Evolutionary conservation across 2,113 vertebrate species (phyloP).

Genomic region (Indri indri): DNA sequence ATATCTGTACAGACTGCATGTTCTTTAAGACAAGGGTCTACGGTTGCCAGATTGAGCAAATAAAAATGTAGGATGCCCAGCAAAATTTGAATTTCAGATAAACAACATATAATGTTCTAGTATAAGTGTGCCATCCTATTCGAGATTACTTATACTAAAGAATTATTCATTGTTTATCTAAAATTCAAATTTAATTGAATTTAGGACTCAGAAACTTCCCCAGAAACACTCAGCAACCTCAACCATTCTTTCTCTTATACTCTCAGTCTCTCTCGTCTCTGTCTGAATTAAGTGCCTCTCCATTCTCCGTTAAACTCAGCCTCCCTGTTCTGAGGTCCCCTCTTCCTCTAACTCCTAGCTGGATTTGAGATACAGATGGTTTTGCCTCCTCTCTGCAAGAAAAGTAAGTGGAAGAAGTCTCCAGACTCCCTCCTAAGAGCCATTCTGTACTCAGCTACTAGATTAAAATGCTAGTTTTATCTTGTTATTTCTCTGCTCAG

Average conservation of each 20-base stretch:
- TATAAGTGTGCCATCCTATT: neutral
- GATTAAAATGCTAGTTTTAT: neutral
- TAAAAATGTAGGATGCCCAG: neutral
- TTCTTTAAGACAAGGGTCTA: neutral
- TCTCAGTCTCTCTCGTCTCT: neutral
- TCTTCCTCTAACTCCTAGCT: neutral
- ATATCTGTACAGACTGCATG: neutral
- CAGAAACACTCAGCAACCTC: neutral
- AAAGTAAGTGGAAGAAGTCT: neutral
- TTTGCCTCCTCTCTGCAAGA: neutral
- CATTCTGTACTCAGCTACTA: neutral
- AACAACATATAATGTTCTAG: neutral
- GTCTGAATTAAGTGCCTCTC: neutral
- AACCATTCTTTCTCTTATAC: neutral
- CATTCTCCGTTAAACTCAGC: neutral
- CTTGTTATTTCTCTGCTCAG: neutral
- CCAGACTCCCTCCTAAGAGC: neutral
- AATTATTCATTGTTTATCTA: neutral
- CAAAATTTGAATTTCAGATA: neutral
- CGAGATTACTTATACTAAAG: neutral
- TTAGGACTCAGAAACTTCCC: neutral
- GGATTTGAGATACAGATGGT: neutral
- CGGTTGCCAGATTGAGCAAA: neutral
- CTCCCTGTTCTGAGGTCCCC: neutral
- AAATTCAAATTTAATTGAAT: neutral